phyloP scores from a whole-genome alignment of 1,140 invertebrate species.

The Pseudomyrmex gracilis region DNA sequence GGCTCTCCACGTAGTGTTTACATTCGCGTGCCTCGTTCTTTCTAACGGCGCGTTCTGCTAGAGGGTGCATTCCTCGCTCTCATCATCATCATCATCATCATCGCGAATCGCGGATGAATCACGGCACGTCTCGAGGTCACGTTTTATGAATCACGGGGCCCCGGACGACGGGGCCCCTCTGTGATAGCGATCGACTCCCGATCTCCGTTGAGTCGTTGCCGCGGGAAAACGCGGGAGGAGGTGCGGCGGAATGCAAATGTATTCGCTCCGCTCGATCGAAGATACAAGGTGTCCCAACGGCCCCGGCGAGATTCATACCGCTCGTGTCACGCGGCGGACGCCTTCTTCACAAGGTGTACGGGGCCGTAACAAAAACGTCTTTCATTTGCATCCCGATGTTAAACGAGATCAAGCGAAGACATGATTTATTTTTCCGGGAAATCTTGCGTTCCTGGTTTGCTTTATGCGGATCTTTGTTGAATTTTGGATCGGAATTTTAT shows the following conservation, averaged over 20 bases:
- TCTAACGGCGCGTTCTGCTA: conserved; percentile 32
- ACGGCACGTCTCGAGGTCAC: conserved; percentile 27
- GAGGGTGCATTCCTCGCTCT: conserved; percentile 42
- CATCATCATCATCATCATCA: background rate
- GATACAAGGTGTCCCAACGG: conserved; percentile 28
- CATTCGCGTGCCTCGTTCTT: conserved; percentile 44
- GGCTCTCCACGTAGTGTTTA: conserved; percentile 8
- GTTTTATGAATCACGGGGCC: conserved; percentile 54
- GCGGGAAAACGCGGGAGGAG: background rate
- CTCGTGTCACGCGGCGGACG: conserved; percentile 19
- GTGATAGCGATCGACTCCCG: conserved; percentile 2
- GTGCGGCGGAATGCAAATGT: conserved; percentile 39
- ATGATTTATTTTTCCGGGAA: conserved; percentile 2
- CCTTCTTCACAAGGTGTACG: conserved; percentile 23
- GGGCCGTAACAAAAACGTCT: conserved; percentile 4
- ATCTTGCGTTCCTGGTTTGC: background rate
- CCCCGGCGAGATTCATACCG: conserved; percentile 3
- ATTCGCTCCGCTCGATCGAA: conserved; percentile 22
- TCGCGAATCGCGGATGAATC: conserved; percentile 60
- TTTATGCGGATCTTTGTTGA: too few species aligned
- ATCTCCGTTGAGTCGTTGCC: background rate
- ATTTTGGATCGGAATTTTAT: too few species aligned
- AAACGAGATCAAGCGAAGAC: conserved; percentile 14
- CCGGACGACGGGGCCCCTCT: conserved; percentile 46
- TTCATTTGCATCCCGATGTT: conserved; percentile 48